phyloP scores from a whole-genome alignment of 2,888 invertebrate genomes.

The Scaptomyza cyrtandrae region DNA sequence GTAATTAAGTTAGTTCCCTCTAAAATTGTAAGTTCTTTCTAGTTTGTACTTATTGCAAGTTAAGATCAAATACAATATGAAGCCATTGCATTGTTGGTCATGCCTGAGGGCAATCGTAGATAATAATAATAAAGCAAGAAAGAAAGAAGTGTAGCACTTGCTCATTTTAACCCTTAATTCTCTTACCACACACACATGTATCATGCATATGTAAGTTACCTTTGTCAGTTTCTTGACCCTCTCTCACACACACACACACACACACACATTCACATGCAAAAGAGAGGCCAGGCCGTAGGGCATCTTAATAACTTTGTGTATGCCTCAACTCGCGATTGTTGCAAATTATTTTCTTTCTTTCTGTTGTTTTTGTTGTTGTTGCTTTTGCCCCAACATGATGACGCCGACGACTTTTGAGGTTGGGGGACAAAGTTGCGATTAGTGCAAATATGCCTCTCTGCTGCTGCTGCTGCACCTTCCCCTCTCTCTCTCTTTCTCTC shows the following conservation, averaged over 20 bases:
- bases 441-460: slow-evolving; percentile 40
- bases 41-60: not conserved
- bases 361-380: not conserved
- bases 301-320: slow-evolving; percentile 51
- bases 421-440: slow-evolving; percentile 68
- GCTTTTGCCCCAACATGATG: slow-evolving; percentile 25
- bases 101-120: slow-evolving; percentile 3
- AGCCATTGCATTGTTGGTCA: slow-evolving; percentile 2
- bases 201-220: slow-evolving; percentile 28
- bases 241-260: slow-evolving; percentile 1
- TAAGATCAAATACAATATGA: not conserved
- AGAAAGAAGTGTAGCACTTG: slow-evolving; percentile 21
- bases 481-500: not conserved
- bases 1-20: no score
- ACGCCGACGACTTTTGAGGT: slow-evolving; percentile 26
- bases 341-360: slow-evolving; percentile 63
- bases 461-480: not conserved
- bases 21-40: not conserved
- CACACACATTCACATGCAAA: not conserved
- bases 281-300: slow-evolving; percentile 44
- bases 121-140: not conserved
- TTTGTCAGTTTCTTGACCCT: slow-evolving; percentile 51
- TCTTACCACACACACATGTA: not conserved
- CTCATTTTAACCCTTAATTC: slow-evolving; percentile 31
- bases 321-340: slow-evolving; percentile 45